Base-by-base conservation (phyloP, 2,797 vertebrate species). In the Helicolenus hilgendorfi region DNA sequence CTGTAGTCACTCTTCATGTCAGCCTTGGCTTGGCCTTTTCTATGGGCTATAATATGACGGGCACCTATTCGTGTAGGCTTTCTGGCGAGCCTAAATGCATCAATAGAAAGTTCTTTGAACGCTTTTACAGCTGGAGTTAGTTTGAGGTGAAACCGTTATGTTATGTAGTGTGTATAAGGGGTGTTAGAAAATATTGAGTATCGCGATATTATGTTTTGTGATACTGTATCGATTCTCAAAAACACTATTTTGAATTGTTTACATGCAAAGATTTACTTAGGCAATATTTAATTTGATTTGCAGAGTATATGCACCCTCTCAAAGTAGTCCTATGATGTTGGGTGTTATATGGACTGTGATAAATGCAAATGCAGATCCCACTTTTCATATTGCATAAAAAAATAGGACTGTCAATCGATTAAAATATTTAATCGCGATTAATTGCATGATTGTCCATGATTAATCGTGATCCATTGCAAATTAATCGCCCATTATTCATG, bases 1-100 rank as follows among this genome's bases (percentile, higher is more conserved):
- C 33, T 69, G 27, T 60, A 73, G 77, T 73, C 62, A 35, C 58
- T 75, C 55, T 92, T 85, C 56, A 76, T 62, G 29, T 68, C 76
- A 90, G 83, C 90, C 89, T 94, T 93, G 65, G 31, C 63, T 31
- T 18, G 49, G 11, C 58, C 53, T 84, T 89, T 89, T 89, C 38
- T 82, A 58, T 75, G 38, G 59, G 33, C 31, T 59, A 72, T 79
- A 77, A 65, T 49, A 87, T 68, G 71, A 83, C 83, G 26, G 81
- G 35, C 62, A 85, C 33, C 22, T 75, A 33, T 76, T 78, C 13
- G 18, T 33, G 10, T 55, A 20, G 56, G 29, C 38, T 72, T 88
- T 87, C 38, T 31, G 35, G 20, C 76, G 33, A 58, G 36, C 9
- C 14, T 64, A 33, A 83, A 87, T 49, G 38, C 41, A 69, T 83